Evolutionary conservation across 2,888 invertebrate genomes (phyloP), one percentile per base, ranked within the genome.

Genomic region (Xanthostigma xanthostigma): DNA sequence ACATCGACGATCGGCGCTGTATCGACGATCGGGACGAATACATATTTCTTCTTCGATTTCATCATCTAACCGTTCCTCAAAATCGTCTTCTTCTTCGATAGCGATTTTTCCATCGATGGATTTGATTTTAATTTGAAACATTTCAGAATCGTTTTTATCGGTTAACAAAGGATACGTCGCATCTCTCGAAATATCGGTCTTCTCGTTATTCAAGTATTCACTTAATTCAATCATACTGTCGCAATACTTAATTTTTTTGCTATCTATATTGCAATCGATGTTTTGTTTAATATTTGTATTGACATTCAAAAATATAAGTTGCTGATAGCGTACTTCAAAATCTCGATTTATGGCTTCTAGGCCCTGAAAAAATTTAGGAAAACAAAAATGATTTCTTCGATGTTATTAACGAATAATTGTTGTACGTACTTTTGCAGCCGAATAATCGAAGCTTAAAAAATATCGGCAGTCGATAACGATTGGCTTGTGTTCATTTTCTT

Each of bases 391-490:
- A 17, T 42, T 42, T 17, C 10, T 10, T 17, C 33, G 33, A n/a
- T 12, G 11, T 42, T 38, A 33, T 36, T 48, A 49, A 38, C 6
- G n/a, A 46, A 45, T 42, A 36, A 51, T 8, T 37, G 5, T 13
- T 1, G n/a, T 42, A 44, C 53, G 59, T 61, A 78, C 79, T 67
- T 79, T 76, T 8, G 73, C 70, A 9, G 80, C 75, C 0, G 83
- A 76, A 61, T 78, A 80, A 69, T 89, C 88, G 36, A 84, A 63
- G 48, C 75, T 70, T 52, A 75, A 71, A 52, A 87, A 72, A 52
- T 73, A 74, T 1, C 61, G 59, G 57, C 83, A 84, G 64, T 88
- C 80, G 1, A 89, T 59, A 1, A 78, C 71, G 17, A 81, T 60
- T 1, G 78, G 75, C 10, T 71, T 64, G 33, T 63, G 63, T 54